Percentiles rank a stretch among this genome's conserved stretches.
Evolutionary conservation across 2,888 invertebrate genomes (phyloP).

Genomic region (Empis livida): DNA sequence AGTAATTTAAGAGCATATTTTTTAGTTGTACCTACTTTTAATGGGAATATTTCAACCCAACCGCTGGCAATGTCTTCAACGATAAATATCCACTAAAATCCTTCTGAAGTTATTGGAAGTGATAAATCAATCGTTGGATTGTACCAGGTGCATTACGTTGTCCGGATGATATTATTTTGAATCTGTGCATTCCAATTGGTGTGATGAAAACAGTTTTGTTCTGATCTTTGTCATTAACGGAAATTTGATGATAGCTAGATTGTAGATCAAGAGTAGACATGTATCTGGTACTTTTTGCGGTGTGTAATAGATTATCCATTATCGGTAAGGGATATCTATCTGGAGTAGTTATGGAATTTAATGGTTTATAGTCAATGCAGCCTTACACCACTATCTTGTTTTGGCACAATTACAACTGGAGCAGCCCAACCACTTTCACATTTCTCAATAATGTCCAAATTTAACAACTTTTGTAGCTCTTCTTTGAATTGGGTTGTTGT

Average conservation of each 20-base stretch:
- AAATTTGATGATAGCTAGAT: constrained; percentile 11
- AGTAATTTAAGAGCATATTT: too few relatives aligned
- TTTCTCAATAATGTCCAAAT: constrained; percentile 23
- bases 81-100: constrained; percentile 18
- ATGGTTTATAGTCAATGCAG: constrained; percentile 25
- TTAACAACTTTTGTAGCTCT: constrained; percentile 21
- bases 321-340: constrained; percentile 13
- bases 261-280: constrained; percentile 12
- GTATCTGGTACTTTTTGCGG: constrained; percentile 16
- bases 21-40: too few relatives aligned
- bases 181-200: constrained; percentile 12
- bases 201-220: constrained; percentile 13
- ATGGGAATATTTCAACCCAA: too few relatives aligned
- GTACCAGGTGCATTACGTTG: constrained; percentile 12
- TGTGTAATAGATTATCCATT: constrained; percentile 11
- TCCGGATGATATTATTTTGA: constrained; percentile 12
- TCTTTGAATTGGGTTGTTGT: constrained; percentile 6
- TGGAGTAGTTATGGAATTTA: constrained; percentile 16
- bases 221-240: constrained; percentile 6
- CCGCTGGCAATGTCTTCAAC: constrained; percentile 18
- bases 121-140: constrained; percentile 14
- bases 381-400: constrained; percentile 19
- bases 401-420: constrained; percentile 25
- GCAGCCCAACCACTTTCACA: constrained; percentile 28
- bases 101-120: constrained; percentile 9